phyloP scores from a whole-genome alignment of 2,113 vertebrate species.

The Zeus faber region DNA sequence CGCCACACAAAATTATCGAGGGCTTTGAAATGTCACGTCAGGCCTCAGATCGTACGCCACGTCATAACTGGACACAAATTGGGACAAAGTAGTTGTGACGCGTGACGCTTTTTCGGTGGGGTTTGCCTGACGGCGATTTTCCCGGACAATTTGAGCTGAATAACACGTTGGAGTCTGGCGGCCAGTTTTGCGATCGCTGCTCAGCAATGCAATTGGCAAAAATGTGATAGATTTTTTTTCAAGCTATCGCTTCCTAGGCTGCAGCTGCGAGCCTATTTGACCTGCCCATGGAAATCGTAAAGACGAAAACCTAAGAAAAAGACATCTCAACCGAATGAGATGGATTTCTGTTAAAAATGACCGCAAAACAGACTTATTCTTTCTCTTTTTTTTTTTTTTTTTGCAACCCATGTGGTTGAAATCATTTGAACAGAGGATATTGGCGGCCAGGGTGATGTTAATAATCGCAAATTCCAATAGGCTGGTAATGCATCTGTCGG shows the following conservation, averaged over 20 bases:
- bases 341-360: not conserved
- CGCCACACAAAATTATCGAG: slow-evolving; percentile 47
- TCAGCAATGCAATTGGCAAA: too few relatives aligned
- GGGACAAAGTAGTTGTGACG: not conserved
- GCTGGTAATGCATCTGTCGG: slow-evolving; percentile 36
- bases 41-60: too few relatives aligned
- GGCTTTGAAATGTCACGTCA: slow-evolving; percentile 35
- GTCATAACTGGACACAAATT: too few relatives aligned
- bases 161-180: too few relatives aligned
- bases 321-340: too few relatives aligned
- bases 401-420: not conserved
- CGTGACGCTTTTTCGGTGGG: not conserved
- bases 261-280: not conserved
- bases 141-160: not conserved
- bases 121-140: too few relatives aligned
- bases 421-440: slow-evolving; percentile 14
- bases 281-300: not conserved
- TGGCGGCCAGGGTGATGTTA: slow-evolving; percentile 7
- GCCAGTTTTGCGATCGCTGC: too few relatives aligned
- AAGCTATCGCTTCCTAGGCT: not conserved
- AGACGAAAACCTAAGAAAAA: not conserved
- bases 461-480: slow-evolving; percentile 34
- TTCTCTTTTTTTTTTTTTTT: too few relatives aligned
- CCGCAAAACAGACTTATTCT: not conserved
- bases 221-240: not conserved